Percentiles rank a stretch among this genome's conserved stretches.
Evolutionary conservation across 2,113 vertebrate genomes (phyloP).

Genomic region (Sorex araneus): DNA sequence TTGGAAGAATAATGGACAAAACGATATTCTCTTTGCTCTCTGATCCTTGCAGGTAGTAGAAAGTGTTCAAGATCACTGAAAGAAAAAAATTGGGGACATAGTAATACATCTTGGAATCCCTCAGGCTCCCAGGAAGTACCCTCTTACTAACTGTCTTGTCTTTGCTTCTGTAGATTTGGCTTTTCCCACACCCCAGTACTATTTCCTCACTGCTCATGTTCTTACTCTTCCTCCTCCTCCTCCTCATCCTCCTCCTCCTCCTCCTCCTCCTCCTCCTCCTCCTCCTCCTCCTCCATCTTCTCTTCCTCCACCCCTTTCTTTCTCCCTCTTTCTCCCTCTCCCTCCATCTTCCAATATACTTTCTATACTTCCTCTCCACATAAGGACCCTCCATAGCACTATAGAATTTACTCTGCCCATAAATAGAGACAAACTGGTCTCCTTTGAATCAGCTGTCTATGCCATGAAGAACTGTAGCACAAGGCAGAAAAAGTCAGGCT

Average conservation of each 20-base stretch:
- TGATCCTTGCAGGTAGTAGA: background rate
- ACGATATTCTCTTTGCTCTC: background rate
- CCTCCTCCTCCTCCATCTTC: too few species aligned
- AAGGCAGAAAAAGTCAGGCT: background rate
- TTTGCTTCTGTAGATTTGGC: background rate
- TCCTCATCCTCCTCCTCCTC: too few species aligned
- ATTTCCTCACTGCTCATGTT: too few species aligned
- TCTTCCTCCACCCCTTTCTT: background rate
- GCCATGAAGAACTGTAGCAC: background rate
- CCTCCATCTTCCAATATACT: background rate
- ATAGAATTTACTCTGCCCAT: background rate
- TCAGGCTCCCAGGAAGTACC: background rate
- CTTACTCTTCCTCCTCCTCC: too few species aligned
- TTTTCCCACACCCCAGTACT: background rate
- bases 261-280: too few species aligned
- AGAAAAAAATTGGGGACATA: background rate
- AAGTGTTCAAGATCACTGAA: background rate
- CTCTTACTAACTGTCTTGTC: background rate
- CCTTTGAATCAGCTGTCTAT: background rate
- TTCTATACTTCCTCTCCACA: background rate
- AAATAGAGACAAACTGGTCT: background rate
- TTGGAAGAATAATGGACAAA: background rate
- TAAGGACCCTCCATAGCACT: background rate
- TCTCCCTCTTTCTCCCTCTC: too few species aligned
- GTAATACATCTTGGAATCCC: background rate